A percentile compares a stretch with the other conserved stretches of the same genome.
Conservation (phyloP, 2,888 invertebrate genomes). For the Melikaiella ostensackeni region DNA sequence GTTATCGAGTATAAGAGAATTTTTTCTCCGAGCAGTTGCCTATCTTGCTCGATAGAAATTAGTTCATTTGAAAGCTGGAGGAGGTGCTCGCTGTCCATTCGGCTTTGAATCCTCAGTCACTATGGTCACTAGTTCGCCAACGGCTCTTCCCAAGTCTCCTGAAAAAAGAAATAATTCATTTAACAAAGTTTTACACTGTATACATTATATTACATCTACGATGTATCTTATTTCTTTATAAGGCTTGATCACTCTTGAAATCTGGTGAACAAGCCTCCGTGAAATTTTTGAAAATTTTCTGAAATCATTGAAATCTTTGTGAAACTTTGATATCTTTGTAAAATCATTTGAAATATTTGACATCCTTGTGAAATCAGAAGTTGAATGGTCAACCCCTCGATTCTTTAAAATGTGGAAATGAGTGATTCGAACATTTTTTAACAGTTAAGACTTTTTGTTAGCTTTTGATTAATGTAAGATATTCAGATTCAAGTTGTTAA, state of each 20-base stretch:
- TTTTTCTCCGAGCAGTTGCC: slow-evolving; percentile 11
- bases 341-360: too few relatives aligned
- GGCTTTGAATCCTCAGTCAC: slow-evolving; percentile 86
- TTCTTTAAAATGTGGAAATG: too few relatives aligned
- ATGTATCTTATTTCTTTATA: too few relatives aligned
- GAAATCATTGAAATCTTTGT: too few relatives aligned
- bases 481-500: neutral
- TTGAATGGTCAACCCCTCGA: too few relatives aligned
- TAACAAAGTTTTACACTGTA: neutral
- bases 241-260: too few relatives aligned
- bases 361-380: too few relatives aligned
- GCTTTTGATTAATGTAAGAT: neutral
- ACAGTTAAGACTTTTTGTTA: neutral
- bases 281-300: too few relatives aligned
- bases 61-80: slow-evolving; percentile 72
- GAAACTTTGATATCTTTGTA: too few relatives aligned
- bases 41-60: neutral
- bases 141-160: slow-evolving; percentile 92
- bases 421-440: too few relatives aligned
- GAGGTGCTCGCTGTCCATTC: slow-evolving; percentile 71
- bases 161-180: slow-evolving; percentile 69
- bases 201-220: neutral
- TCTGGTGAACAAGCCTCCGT: too few relatives aligned
- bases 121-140: slow-evolving; percentile 92
- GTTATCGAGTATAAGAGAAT: slow-evolving; percentile 6